Evolutionary conservation across 2,113 vertebrate genomes (phyloP), one percentile per base, ranked within the genome.

Genomic region (Embiotoca jacksoni): DNA sequence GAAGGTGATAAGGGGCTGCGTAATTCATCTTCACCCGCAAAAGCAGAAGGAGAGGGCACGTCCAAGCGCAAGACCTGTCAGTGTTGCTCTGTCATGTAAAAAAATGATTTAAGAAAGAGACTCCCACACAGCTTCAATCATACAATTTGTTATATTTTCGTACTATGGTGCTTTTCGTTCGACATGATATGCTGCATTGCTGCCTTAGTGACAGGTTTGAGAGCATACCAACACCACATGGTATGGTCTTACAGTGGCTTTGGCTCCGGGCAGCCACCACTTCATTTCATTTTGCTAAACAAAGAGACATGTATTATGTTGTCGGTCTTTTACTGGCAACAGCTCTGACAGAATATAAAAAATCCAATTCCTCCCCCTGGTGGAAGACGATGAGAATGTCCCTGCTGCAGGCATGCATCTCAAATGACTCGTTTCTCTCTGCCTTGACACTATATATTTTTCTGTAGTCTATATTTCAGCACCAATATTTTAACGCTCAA

Each of bases 71-170:
- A 93, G 79, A 87, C 74, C 58, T 95, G 93, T 62, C 82, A 81
- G 56, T 94, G 94, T 61, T 95, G 94, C 75, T 89, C 91, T 31
- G 73, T 94, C 84, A 93, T 94, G 94, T 95, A 77, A 86, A 59
- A 23, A 62, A 41, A 10, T 41, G 54, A 44, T 1, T 33, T 36
- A 60, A 33, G 37, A 41, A 16, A 49, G 68, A 69, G 7, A 39
- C 23, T 71, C 32, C 23, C 23, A 23, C 23, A 23, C 31, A 39
- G 36, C 31, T 3, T 71, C 64, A 33, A 75, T 36, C 1, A 1
- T 14, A 3, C 14, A 32, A 54, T 15, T 47, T 52, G 4, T 4
- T 35, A 11, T 69, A 6, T 56, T 61, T 65, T 33, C 31, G 32
- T 31, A 62, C 7, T 37, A 50, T 39, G 5, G 7, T 46, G 56